Conservation (phyloP, 2,113 vertebrate genomes). For the Procavia capensis region DNA sequence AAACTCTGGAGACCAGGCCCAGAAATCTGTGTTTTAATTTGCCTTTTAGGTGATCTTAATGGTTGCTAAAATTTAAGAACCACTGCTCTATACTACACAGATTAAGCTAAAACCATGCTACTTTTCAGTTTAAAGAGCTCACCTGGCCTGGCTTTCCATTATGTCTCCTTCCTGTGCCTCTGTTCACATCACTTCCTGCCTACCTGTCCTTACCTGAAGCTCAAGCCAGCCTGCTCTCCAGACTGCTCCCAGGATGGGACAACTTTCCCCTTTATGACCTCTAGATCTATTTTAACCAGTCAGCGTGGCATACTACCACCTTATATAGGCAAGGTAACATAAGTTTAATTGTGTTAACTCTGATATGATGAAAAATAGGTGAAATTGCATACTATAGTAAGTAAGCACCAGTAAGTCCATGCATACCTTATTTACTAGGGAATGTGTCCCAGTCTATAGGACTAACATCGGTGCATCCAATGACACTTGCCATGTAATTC, state of each 20-base stretch:
- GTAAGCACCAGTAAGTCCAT: too few relatives aligned
- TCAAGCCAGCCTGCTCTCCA: not conserved
- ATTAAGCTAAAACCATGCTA: not conserved
- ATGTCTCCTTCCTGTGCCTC: not conserved
- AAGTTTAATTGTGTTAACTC: too few relatives aligned
- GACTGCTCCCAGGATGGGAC: not conserved
- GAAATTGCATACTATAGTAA: too few relatives aligned
- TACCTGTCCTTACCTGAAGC: not conserved
- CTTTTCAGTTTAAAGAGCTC: constrained; percentile 8
- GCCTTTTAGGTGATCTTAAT: not conserved
- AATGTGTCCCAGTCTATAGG: not conserved
- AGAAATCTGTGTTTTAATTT: not conserved
- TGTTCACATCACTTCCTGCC: not conserved
- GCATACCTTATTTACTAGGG: too few relatives aligned
- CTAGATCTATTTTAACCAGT: not conserved
- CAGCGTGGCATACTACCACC: too few relatives aligned
- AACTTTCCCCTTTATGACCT: not conserved
- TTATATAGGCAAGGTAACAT: too few relatives aligned
- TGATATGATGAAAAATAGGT: too few relatives aligned
- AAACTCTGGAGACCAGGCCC: not conserved
- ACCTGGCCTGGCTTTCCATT: not conserved
- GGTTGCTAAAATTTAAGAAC: not conserved
- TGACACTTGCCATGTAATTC: not conserved
- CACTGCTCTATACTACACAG: not conserved
- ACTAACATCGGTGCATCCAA: not conserved